Evolutionary conservation across 2,797 vertebrate genomes (phyloP).

Genomic region (Benthosema pterotum): DNA sequence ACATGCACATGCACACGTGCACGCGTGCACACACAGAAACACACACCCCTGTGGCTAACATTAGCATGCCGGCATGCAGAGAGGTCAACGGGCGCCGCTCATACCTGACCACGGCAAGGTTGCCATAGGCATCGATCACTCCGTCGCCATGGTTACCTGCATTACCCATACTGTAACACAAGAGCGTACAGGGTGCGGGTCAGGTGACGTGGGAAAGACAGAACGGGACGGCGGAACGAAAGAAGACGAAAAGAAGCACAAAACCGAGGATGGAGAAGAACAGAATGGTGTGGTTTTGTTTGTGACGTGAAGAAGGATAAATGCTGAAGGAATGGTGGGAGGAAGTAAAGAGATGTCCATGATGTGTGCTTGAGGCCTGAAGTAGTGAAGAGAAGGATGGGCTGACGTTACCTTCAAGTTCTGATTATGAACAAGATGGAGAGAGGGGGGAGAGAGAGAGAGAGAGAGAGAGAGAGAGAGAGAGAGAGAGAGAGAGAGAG

Average conservation of each 20-base stretch:
- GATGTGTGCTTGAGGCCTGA: too few relatives aligned
- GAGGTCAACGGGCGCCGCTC: constrained; percentile 39
- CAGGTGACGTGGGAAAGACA: constrained; percentile 31
- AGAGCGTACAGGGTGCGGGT: constrained; percentile 40
- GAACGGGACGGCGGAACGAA: constrained; percentile 10
- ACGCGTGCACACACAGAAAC: background rate
- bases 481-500: constrained; percentile 21
- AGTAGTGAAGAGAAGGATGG: constrained; percentile 69
- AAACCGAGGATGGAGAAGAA: constrained; percentile 16
- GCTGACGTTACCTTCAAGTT: constrained; percentile 17
- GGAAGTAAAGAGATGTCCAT: background rate
- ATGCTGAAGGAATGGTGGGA: background rate
- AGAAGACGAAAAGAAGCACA: constrained; percentile 11
- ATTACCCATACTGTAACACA: constrained; percentile 85
- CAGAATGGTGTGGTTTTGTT: background rate
- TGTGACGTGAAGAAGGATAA: constrained; percentile 4
- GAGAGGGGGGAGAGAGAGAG: constrained; percentile 51
- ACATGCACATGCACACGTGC: background rate
- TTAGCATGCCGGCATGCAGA: constrained; percentile 45
- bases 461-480: constrained; percentile 47
- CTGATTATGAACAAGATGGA: constrained; percentile 21
- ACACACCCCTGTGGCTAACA: constrained; percentile 31
- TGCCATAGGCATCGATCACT: constrained; percentile 82
- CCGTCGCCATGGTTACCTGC: constrained; percentile 88
- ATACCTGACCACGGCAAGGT: constrained; percentile 87